Conservation (phyloP, 2,888 invertebrate species). For the Caenorhabditis uteleia region DNA sequence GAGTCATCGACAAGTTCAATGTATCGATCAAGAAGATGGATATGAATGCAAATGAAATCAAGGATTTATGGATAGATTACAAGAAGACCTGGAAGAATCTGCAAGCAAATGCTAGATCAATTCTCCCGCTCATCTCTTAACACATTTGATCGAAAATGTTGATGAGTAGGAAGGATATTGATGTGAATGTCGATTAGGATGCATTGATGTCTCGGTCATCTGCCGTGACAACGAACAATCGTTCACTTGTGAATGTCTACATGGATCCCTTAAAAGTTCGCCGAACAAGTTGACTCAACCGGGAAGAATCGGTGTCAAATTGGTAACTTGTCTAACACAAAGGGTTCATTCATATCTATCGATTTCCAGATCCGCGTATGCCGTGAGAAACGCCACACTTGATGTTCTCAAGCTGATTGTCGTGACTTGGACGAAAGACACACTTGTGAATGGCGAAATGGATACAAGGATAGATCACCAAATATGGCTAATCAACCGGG, state of each 20-base stretch:
- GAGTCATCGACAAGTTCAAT: slow-evolving; percentile 66
- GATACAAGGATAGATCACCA: slow-evolving; percentile 68
- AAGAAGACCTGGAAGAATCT: slow-evolving; percentile 65
- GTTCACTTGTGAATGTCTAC: slow-evolving; percentile 67
- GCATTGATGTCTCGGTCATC: slow-evolving; percentile 59
- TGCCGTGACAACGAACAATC: slow-evolving; percentile 69
- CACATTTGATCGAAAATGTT: slow-evolving; percentile 65
- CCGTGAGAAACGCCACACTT: slow-evolving; percentile 60
- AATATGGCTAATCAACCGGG: slow-evolving; percentile 67
- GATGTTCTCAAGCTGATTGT: slow-evolving; percentile 67
- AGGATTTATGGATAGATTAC: slow-evolving; percentile 65
- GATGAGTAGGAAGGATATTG: slow-evolving; percentile 66
- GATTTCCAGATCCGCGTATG: slow-evolving; percentile 61
- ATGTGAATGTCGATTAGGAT: slow-evolving; percentile 64
- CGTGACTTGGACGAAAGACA: slow-evolving; percentile 69
- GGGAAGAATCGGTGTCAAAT: slow-evolving; percentile 65
- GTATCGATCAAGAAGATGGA: slow-evolving; percentile 63
- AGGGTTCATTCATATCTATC: neutral
- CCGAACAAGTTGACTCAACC: slow-evolving; percentile 64
- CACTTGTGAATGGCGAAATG: slow-evolving; percentile 69
- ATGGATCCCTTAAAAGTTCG: slow-evolving; percentile 64
- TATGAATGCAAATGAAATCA: slow-evolving; percentile 66
- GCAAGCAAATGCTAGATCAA: slow-evolving; percentile 66
- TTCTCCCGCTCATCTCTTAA: slow-evolving; percentile 59
- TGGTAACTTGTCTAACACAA: slow-evolving; percentile 13